Conservation (phyloP, 2,888 invertebrate genomes). For the Nemapogon koenigi region DNA sequence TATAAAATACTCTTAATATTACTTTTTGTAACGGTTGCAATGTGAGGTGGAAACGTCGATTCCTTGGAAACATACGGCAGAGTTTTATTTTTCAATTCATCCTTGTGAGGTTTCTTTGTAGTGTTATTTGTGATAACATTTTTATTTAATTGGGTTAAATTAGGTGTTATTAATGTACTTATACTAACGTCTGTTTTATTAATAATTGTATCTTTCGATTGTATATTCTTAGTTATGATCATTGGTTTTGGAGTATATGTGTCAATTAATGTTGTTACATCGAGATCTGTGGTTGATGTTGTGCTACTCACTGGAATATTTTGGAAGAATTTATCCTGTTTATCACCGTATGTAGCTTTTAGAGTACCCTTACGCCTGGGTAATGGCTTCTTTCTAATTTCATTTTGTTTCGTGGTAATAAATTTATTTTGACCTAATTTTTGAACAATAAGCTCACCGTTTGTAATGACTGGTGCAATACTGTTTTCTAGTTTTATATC, state of each 20-base stretch:
- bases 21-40: conserved; percentile 45
- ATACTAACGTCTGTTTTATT: no score
- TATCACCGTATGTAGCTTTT: conserved; percentile 58
- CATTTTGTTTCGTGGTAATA: conserved; percentile 31
- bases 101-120: background rate
- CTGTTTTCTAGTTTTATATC: conserved; percentile 32
- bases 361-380: conserved; percentile 53
- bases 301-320: no score
- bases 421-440: conserved; percentile 29
- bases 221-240: background rate
- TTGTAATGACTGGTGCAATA: conserved; percentile 30
- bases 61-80: conserved; percentile 17
- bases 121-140: background rate
- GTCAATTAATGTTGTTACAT: no score
- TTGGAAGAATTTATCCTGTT: conserved; percentile 42
- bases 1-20: conserved; percentile 49
- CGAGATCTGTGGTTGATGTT: no score
- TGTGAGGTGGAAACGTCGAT: conserved; percentile 29
- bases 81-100: background rate
- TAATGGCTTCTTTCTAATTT: conserved; percentile 39
- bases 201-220: no score
- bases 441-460: conserved; percentile 40
- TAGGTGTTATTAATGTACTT: background rate
- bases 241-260: background rate
- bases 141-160: background rate